Conservation (phyloP, 2,113 vertebrate species). For the Eudyptes chrysolophus region DNA sequence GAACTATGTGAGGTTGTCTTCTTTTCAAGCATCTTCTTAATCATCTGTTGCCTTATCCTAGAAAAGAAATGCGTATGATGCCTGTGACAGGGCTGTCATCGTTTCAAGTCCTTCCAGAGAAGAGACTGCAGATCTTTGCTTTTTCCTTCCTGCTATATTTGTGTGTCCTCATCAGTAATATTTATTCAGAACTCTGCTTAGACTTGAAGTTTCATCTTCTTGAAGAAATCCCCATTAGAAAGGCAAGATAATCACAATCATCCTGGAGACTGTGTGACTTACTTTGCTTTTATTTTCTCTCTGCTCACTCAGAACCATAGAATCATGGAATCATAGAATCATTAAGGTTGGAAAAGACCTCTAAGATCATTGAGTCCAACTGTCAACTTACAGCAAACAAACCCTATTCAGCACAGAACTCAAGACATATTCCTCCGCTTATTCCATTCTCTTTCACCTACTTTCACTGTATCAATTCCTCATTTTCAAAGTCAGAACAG, state of each 20-base stretch:
- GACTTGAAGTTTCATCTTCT: not conserved
- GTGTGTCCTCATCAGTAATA: not conserved
- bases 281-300: not conserved
- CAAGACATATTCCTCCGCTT: not conserved
- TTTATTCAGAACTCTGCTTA: not conserved
- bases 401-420: not conserved
- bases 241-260: not conserved
- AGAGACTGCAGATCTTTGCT: not conserved
- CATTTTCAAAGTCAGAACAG: not conserved
- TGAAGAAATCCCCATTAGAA: not conserved
- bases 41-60: constrained; percentile 5
- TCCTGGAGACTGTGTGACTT: not conserved
- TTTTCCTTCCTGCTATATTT: not conserved
- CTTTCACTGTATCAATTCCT: not conserved
- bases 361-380: too few relatives aligned
- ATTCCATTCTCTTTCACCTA: not conserved
- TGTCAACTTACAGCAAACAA: not conserved
- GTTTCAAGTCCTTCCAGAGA: constrained; percentile 15
- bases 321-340: too few relatives aligned
- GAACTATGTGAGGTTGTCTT: not conserved
- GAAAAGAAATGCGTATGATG: not conserved
- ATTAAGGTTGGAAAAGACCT: too few relatives aligned
- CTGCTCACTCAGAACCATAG: not conserved
- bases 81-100: constrained; percentile 19
- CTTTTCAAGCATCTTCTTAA: constrained; percentile 11